Percentiles rank a stretch among this genome's conserved stretches.
Evolutionary conservation across 2,888 invertebrate species (phyloP).

Genomic region (Oxytorus armatus): DNA sequence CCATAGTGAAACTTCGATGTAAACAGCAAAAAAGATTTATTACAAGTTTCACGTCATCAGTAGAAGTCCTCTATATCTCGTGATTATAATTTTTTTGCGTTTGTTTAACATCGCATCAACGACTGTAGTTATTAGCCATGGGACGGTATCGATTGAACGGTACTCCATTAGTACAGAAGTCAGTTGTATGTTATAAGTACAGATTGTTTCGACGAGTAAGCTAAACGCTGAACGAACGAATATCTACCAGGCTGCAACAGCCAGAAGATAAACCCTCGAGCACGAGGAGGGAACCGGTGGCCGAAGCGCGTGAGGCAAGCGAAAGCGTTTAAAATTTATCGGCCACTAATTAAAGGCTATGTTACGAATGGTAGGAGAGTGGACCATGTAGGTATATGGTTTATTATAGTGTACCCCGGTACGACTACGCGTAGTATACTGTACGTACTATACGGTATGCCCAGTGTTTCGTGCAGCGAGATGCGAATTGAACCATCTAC

Average conservation of each 20-base stretch:
- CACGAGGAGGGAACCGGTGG: conserved; percentile 50
- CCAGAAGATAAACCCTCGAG: conserved; percentile 64
- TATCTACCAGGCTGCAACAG: conserved; percentile 48
- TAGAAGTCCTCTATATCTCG: too few relatives aligned
- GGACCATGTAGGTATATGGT: conserved; percentile 51
- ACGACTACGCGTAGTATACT: conserved; percentile 18
- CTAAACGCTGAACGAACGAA: conserved; percentile 50
- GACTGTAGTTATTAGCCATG: too few relatives aligned
- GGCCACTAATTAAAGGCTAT: conserved; percentile 79
- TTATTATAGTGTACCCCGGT: conserved; percentile 37
- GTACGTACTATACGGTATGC: conserved; percentile 28
- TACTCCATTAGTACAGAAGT: not conserved
- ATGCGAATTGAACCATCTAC: conserved; percentile 76
- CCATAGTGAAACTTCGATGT: too few relatives aligned
- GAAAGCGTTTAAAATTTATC: conserved; percentile 74
- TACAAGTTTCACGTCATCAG: too few relatives aligned
- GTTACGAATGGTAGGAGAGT: conserved; percentile 72
- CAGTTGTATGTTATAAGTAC: conserved; percentile 29
- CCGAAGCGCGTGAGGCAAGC: conserved; percentile 62
- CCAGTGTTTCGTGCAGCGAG: conserved; percentile 69
- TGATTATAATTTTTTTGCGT: too few relatives aligned
- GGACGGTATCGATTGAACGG: not conserved
- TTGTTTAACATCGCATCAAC: too few relatives aligned
- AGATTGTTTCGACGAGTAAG: conserved; percentile 52
- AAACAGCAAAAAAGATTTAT: too few relatives aligned